Evolutionary conservation across 2,797 vertebrate genomes (phyloP), one percentile per base, ranked within the genome.

Genomic region (Erethizon dorsatum): DNA sequence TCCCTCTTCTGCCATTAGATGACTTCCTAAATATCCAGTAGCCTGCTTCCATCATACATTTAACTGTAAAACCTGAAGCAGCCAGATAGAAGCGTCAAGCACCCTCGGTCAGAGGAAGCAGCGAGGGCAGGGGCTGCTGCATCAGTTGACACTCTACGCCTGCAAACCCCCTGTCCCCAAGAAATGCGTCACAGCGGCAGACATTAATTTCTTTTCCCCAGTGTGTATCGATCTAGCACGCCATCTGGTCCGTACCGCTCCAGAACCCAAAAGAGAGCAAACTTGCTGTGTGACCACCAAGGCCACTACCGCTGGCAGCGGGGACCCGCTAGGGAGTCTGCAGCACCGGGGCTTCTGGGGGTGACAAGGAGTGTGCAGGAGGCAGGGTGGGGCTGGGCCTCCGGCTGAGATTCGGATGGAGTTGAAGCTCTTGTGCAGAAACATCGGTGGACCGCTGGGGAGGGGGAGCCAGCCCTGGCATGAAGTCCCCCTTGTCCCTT

Each of bases 221-320:
- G 56, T 0, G 2, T 50, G 77, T 52, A 59, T 75, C 5, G 78
- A 77, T 94, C 79, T 18, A n/a, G 20, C 37, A 11, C 7, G 17
- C 73, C 65, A 63, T 37, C 65, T 77, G 52, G 83, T 71, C 80
- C 22, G 7, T 26, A 83, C 50, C 83, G 84, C 97, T 94, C 90
- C 0, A 0, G 61, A 73, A 83, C 18, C 83, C 47, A 6, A 77
- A 41, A 82, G 50, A 26, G 52, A 33, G 20, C 13, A 31, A 71
- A 26, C 87, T 61, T 1, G 1, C 59, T 33, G 69, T 47, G 69
- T 7, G 18, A 26, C 14, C 83, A 45, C 79, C 6, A 47, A 52
- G 56, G 75, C 56, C 63, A n/a, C 41, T 1, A 8, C 63, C 11
- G 50, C 88, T 61, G 85, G 61, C 61, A 20, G 75, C 4, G 6